Base-by-base conservation (phyloP, 2,113 vertebrate genomes). In the Cromileptes altivelis region DNA sequence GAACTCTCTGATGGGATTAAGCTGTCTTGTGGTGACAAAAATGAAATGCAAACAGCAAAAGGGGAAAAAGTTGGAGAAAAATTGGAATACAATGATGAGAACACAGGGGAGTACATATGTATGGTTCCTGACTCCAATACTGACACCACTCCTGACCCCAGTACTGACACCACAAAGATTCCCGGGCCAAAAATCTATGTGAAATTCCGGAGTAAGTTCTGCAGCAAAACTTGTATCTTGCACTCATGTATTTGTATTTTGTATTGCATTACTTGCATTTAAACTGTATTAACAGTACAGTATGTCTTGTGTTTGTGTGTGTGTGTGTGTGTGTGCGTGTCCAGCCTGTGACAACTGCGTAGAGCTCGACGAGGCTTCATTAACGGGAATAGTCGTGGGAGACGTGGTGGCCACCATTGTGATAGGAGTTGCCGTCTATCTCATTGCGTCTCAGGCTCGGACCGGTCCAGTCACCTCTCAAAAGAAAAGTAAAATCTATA, bases 281-380 rank as follows among this genome's bases (percentile, higher is more conserved):
- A 19, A 3, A 8, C 4, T 42, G 14, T 33, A 6, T 57, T 15
- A 52, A 52, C 5, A 45, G 15, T 21, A 30, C 56, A 74, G 19
- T 50, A 12, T 57, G 27, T 33, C 6, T 30, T 55, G 10, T 45
- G 23, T 74, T 37, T 50, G 21, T 33, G 23, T 80, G n/a, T 55
- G 33, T 71, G 33, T 40, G 1, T 65, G 6, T 88, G 27, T 78
- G 27, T 76, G 25, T 80, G 21, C 72, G 13, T 82, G 1, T 81
- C 4, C 64, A 96, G 96, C 27, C 11, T 95, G 94, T 75, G 92
- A 94, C 0, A 93, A 92, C 85, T 95, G 95, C 37, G 27, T 96
- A 0, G 75, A 94, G 13, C 0, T 95, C 2, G 89, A 95, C 0
- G 0, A 0, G 0, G 0, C 0, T 0, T 18, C 91, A 0, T 0